Conservation (phyloP, 2,113 vertebrate species). For the Pteropus alecto region DNA sequence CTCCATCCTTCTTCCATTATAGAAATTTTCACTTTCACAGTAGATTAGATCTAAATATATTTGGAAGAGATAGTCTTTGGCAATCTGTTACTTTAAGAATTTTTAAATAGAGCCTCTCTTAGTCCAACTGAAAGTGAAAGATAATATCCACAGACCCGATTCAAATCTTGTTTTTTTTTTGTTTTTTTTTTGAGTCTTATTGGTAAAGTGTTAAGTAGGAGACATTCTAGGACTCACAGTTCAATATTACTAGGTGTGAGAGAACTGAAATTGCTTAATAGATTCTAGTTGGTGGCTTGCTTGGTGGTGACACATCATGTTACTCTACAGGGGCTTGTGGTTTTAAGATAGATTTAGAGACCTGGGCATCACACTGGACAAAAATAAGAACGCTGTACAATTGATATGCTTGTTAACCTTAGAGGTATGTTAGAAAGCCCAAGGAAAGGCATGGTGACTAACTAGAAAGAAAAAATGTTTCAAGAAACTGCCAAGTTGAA, state of each 20-base stretch:
- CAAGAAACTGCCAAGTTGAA: constrained; percentile 31
- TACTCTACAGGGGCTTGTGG: neutral
- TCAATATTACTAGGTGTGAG: neutral
- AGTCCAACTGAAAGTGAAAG: neutral
- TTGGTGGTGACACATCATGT: neutral
- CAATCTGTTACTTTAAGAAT: neutral
- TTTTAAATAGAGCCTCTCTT: neutral
- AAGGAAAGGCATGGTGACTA: neutral
- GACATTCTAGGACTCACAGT: neutral
- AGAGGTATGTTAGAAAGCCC: neutral
- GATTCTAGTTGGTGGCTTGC: neutral
- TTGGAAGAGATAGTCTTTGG: neutral
- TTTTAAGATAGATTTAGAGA: constrained; percentile 26
- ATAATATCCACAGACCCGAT: neutral
- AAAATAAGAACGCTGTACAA: neutral
- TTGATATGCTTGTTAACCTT: neutral
- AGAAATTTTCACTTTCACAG: neutral
- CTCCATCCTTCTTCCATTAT: neutral
- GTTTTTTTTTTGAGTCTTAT: neutral
- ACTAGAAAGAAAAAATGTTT: constrained; percentile 21
- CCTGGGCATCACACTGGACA: neutral
- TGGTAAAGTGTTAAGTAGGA: constrained; percentile 14
- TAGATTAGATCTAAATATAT: neutral
- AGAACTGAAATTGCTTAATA: neutral
- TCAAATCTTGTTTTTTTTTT: neutral